Evolutionary conservation across 2,113 vertebrate species (phyloP).

Genomic region (Paratilapia polleni): DNA sequence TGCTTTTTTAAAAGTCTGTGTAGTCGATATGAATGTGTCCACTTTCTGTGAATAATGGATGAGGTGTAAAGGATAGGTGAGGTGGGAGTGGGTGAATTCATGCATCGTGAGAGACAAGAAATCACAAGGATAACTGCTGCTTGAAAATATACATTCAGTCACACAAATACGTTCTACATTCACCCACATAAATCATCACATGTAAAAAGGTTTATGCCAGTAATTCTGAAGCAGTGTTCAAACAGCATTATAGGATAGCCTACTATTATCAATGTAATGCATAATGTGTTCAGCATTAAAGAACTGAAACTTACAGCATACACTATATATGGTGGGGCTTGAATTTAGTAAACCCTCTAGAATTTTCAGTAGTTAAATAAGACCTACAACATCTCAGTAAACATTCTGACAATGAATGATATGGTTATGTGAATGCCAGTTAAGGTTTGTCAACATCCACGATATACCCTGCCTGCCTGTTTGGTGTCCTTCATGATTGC

Average conservation of each 20-base stretch:
- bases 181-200: neutral
- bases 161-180: neutral
- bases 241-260: neutral
- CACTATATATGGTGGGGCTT: neutral
- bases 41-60: constrained; percentile 70
- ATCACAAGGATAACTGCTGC: constrained; percentile 10
- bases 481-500: too few relatives aligned
- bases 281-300: neutral
- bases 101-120: constrained; percentile 37
- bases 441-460: too few relatives aligned
- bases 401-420: too few relatives aligned
- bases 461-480: too few relatives aligned
- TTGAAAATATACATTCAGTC: neutral
- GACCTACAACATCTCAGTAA: neutral
- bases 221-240: neutral
- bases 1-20: constrained; percentile 29
- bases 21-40: constrained; percentile 52
- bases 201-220: rapidly evolving
- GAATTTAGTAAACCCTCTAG: neutral
- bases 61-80: constrained; percentile 66
- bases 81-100: constrained; percentile 59
- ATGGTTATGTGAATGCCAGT: too few relatives aligned
- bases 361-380: neutral
- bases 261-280: neutral
- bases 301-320: neutral